Evolutionary conservation across 2,797 vertebrate genomes (phyloP), one percentile per base, ranked within the genome.

Genomic region (Falco cherrug): DNA sequence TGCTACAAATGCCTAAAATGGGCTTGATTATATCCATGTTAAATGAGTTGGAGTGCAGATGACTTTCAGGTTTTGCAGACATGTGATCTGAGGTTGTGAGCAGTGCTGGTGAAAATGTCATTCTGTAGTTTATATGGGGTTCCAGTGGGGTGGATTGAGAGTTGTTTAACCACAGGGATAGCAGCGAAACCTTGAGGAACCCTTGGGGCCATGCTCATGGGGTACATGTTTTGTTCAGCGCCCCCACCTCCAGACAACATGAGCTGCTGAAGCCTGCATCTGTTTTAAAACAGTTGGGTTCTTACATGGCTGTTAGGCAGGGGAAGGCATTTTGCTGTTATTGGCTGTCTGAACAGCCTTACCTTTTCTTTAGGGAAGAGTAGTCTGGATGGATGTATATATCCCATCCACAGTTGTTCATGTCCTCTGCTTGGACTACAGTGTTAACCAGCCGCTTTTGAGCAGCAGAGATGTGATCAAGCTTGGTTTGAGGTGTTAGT

Each of bases 121-220:
- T 56, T 60, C 12, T 29, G 7, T 64, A 18, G 29, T 74, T 71
- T 2, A 0, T 61, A 2, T 39, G 31, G 31, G 33, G 9, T 48
- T 75, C 24, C 3, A 71, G 3, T 37, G 61, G 31, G 2, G 10
- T 29, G 6, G 12, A 3, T 43, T 91, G 33, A 16, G 54, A 16
- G 29, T 31, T 75, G 14, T 45, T 89, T 64, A 81, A 43, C 35
- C 4, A 10, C 11, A 16, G 11, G 8, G 9, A 17, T 12, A 48
- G 15, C 7, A 15, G 33, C 53, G 60, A 76, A 64, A 84, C 48
- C 4, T 41, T 43, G 53, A 51, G 33, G 15, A 21, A 47, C 31
- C 9, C 9, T 39, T 50, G 50, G 26, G 26, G 31, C n/a, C 1
- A 0, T 47, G 14, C 22, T 87, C 0, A 1, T 22, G 51, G 48